Base-by-base conservation (phyloP, 2,797 vertebrate species). In the Myotis findleyi region DNA sequence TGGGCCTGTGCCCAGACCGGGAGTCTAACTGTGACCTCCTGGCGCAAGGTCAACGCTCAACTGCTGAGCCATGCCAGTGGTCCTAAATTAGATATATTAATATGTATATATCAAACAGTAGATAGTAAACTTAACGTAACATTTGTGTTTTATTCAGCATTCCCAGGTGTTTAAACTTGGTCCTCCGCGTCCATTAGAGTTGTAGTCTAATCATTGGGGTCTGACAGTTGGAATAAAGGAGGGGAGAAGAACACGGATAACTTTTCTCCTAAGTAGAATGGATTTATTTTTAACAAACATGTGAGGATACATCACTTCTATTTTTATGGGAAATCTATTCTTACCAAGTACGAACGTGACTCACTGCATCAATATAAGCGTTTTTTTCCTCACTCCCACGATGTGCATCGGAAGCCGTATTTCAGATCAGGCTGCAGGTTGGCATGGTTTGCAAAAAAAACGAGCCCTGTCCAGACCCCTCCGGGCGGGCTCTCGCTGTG, bases 321-420 rank as follows among this genome's bases (percentile, higher is more conserved):
- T 89, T 87, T 96, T 84, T 72, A 33, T 64, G 55, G 44, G 44
- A 80, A 85, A 66, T 83, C 75, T 93, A 38, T 96, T 89, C 82
- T 92, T 85, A 92, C n/a, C n/a, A 66, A 87, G 16, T 71, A 59
- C 16, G 55, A 93, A 89, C 38, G 49, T 49, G 44, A 93, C 25
- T 96, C 85, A 91, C 20, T 30, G 36, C 47, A 75, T 93, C 79
- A 87, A 77, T 89, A 49, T 51, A 47, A 25, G 38, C 30, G 33
- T n/a, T n/a, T 87, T 68, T 33, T 33, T 38, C 88, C 62, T 18
- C 47, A 62, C 38, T 53, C 38, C 0, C 41, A 14, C 59, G 55
- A 4, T 33, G 33, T 38, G 51, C 16, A 23, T 69, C 30, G 64
- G 41, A 80, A 75, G 41, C 44, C 38, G n/a, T 59, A 27, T 55